Conservation (phyloP, 2,888 invertebrate species). For the Microchrysa polita region DNA sequence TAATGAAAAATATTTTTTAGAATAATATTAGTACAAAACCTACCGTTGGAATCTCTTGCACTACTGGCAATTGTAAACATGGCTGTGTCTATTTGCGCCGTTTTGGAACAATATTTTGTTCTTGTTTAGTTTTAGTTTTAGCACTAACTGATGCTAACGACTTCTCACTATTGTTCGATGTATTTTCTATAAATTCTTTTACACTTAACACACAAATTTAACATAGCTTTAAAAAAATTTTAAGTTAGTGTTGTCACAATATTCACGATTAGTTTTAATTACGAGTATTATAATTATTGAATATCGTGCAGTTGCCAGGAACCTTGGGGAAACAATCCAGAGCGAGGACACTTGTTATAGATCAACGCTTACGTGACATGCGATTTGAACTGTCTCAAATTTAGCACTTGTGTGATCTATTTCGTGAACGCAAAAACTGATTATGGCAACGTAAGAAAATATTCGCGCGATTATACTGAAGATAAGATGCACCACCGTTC, state of each 20-base stretch:
- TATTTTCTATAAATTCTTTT: too few species aligned
- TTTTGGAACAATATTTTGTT: not conserved
- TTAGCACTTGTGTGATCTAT: not conserved
- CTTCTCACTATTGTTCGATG: too few species aligned
- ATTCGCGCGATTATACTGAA: constrained; percentile 31
- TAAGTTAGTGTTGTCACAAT: too few species aligned
- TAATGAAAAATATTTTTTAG: too few species aligned
- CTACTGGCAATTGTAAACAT: constrained; percentile 39
- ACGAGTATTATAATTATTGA: too few species aligned
- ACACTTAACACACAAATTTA: too few species aligned
- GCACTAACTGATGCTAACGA: too few species aligned
- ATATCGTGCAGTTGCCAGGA: too few species aligned
- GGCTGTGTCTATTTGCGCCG: constrained; percentile 22
- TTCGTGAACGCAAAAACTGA: not conserved
- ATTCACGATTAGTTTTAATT: too few species aligned
- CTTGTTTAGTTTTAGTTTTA: too few species aligned
- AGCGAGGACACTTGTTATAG: constrained; percentile 16
- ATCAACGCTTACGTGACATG: constrained; percentile 35
- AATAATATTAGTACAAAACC: too few species aligned
- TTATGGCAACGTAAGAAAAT: not conserved
- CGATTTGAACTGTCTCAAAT: constrained; percentile 23
- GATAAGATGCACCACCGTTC: constrained; percentile 22
- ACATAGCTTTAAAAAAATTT: too few species aligned
- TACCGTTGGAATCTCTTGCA: constrained; percentile 32
- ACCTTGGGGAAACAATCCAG: not conserved